These are phyloP conservation scores for Ifrita kowaldi DNA, from an alignment of 2,113 vertebrate species.

Conservation along the genomic window DNA sequence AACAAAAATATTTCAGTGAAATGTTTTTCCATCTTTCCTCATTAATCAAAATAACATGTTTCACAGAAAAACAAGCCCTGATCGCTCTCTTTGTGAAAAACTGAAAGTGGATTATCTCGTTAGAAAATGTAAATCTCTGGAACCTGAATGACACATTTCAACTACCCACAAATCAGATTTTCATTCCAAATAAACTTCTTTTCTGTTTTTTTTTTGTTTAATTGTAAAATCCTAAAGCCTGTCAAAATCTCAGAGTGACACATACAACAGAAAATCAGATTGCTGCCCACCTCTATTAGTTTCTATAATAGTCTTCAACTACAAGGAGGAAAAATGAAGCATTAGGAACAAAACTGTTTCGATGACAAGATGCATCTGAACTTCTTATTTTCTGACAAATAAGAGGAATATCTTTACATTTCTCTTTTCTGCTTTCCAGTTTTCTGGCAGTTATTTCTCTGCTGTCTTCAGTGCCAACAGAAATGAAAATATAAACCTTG, in stretches of 20 bases:
- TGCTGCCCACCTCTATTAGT: conserved; percentile 48
- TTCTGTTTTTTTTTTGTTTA: conserved; percentile 36
- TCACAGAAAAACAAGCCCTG: conserved; percentile 4
- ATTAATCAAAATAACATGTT: conserved; percentile 50
- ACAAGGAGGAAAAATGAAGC: conserved; percentile 32
- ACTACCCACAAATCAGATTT: conserved; percentile 41
- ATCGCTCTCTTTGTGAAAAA: conserved; percentile 13
- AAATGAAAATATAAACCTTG: not conserved
- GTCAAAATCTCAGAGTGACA: conserved; percentile 48
- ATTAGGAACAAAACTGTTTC: conserved; percentile 49
- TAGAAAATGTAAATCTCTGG: conserved; percentile 8
- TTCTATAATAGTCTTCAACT: conserved; percentile 49
- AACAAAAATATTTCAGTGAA: conserved; percentile 32
- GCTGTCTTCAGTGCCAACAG: not conserved
- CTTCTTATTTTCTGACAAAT: conserved; percentile 50
- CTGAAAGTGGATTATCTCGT: conserved; percentile 14
- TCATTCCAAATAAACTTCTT: conserved; percentile 10
- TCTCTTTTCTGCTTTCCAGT: not conserved
- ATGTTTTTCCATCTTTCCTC: conserved; percentile 21
- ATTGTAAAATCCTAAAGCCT: conserved; percentile 26
- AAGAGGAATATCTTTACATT: conserved; percentile 22
- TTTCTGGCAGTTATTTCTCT: conserved; percentile 46
- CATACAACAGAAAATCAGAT: conserved; percentile 34
- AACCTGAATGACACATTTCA: conserved; percentile 32
- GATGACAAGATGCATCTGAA: conserved; percentile 43